Conservation (phyloP, 2,113 vertebrate genomes). For the Carassius carassius region DNA sequence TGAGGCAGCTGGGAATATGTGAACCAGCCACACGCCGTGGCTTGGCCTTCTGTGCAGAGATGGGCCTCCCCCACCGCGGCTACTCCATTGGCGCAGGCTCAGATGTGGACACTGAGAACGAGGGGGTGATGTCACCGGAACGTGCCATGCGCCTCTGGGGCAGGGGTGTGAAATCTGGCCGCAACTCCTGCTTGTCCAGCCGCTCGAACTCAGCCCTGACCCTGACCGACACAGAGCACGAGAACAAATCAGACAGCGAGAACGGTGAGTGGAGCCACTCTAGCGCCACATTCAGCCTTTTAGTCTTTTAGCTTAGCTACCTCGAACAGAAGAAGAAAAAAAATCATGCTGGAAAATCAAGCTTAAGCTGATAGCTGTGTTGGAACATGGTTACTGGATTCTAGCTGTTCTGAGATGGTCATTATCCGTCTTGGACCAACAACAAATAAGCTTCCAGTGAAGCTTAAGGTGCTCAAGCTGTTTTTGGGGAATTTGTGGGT, state of each 20-base stretch:
- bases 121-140: slow-evolving; percentile 95
- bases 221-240: slow-evolving; percentile 96
- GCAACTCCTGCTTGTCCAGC: slow-evolving; percentile 96
- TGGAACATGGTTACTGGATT: background rate
- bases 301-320: background rate
- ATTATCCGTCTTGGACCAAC: background rate
- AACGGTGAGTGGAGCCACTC: slow-evolving; percentile 81
- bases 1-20: slow-evolving; percentile 96
- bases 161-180: slow-evolving; percentile 90
- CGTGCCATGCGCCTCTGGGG: slow-evolving; percentile 95
- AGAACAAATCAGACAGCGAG: slow-evolving; percentile 99
- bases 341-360: background rate
- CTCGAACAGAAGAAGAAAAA: background rate
- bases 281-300: background rate
- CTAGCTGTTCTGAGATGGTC: background rate
- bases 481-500: background rate
- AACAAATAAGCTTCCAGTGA: background rate
- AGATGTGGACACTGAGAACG: slow-evolving; percentile 86
- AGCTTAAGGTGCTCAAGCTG: background rate
- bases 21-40: slow-evolving; percentile 92
- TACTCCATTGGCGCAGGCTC: slow-evolving; percentile 90
- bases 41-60: slow-evolving; percentile 94
- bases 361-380: background rate
- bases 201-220: slow-evolving; percentile 98
- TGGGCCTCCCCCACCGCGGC: slow-evolving; percentile 93